Conservation (phyloP, 2,888 invertebrate species). For the Cataglyphis livida region DNA sequence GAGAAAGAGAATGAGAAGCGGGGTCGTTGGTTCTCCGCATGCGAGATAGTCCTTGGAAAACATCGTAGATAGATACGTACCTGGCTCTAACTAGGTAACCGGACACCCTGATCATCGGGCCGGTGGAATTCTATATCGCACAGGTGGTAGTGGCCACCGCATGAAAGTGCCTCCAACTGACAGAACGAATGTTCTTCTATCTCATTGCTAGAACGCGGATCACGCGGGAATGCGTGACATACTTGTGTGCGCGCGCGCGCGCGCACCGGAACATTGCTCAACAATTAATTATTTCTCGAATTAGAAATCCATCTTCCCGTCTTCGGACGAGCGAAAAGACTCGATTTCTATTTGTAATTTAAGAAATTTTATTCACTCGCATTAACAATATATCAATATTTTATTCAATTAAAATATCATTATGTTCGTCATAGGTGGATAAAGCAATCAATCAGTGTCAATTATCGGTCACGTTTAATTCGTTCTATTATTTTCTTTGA, state of each 20-base stretch:
- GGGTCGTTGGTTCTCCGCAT: constrained; percentile 53
- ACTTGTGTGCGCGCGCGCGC: background rate
- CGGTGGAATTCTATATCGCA: constrained; percentile 83
- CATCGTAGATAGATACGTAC: constrained; percentile 72
- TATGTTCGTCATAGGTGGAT: background rate
- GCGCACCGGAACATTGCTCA: background rate
- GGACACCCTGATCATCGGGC: constrained; percentile 81
- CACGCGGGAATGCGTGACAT: constrained; percentile 27
- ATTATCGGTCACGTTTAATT: constrained; percentile 19
- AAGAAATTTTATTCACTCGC: background rate
- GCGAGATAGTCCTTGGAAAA: constrained; percentile 77
- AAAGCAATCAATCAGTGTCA: constrained; percentile 17
- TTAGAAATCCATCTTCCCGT: background rate
- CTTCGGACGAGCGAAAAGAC: background rate
- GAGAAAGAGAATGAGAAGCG: constrained; percentile 27
- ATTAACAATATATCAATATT: background rate
- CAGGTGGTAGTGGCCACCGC: constrained; percentile 80
- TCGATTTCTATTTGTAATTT: background rate
- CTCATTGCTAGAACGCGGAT: constrained; percentile 30
- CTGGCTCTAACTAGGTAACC: constrained; percentile 77
- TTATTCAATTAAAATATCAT: constrained; percentile 34
- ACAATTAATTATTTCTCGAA: constrained; percentile 31
- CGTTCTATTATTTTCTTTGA: background rate
- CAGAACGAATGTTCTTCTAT: constrained; percentile 61
- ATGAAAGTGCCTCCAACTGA: constrained; percentile 74